Evolutionary conservation across 2,113 vertebrate species (phyloP), one percentile per base, ranked within the genome.

Genomic region (Epinephelus moara): DNA sequence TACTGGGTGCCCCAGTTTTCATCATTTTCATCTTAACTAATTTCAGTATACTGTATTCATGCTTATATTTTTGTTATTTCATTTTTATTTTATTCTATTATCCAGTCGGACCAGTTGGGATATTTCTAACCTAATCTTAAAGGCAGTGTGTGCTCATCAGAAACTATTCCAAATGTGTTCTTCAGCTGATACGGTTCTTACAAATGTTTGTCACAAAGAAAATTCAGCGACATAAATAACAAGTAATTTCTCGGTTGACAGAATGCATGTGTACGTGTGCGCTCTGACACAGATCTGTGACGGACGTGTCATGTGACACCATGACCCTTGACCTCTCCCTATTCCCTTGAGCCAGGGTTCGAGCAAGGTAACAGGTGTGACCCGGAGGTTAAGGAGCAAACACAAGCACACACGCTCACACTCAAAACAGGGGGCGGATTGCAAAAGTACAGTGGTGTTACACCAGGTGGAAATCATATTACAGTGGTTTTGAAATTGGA

Each of bases 301-400:
- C 61, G 64, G 70, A 84, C 42, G 78, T 88, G 84, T 86, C 89
- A 93, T 89, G 80, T 93, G 91, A 93, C 85, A 78, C 79, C 55
- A 1, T 70, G 73, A 74, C 75, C 86, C 75, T 55, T 89, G 85
- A 91, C 84, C 80, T 83, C 78, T 81, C 25, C 85, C 67, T 61
- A 27, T 72, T 80, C 64, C 60, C 75, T 63, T 57, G 14, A 74
- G 66, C 57, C 47, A 56, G 76, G 78, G 70, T 61, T 83, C 61
- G 67, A 90, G 85, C 62, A 52, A 52, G 82, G 83, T 88, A 95
- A 92, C 95, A 94, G 94, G 93, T 95, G 94, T 91, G 92, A 93
- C 88, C 85, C 62, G 7, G 63, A 68, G 90, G 88, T 88, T 76
- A 84, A 72, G 60, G 64, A 76, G 80, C 42, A 10, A 2, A 73